Conservation (phyloP, 2,113 vertebrate species). For the Gallinago jamesoni region DNA sequence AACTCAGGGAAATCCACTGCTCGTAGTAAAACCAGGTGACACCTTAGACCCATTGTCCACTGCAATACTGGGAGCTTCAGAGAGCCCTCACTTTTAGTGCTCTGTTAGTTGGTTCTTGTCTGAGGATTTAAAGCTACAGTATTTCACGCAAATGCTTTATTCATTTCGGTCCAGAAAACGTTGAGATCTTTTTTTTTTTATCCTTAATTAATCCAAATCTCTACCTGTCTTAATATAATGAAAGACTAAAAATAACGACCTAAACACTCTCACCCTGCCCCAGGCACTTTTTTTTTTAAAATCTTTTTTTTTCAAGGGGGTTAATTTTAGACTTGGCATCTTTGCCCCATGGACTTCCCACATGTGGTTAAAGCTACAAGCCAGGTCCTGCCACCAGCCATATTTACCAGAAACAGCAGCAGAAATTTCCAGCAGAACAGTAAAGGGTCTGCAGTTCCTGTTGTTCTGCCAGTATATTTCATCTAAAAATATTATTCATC, state of each 20-base stretch:
- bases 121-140: neutral
- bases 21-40: neutral
- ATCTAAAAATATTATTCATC: constrained; percentile 69
- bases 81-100: neutral
- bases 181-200: neutral
- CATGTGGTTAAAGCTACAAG: constrained; percentile 76
- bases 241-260: constrained; percentile 33
- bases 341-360: constrained; percentile 70
- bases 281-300: neutral
- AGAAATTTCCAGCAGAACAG: constrained; percentile 77
- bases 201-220: constrained; percentile 37
- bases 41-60: neutral
- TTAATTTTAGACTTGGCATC: constrained; percentile 78
- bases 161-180: neutral
- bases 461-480: constrained; percentile 70
- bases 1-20: neutral
- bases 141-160: neutral
- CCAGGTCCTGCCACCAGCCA: constrained; percentile 74
- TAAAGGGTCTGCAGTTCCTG: constrained; percentile 67
- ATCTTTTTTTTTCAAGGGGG: neutral
- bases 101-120: neutral
- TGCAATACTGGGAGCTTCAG: neutral
- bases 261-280: constrained; percentile 54
- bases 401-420: constrained; percentile 73
- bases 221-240: constrained; percentile 12